Evolutionary conservation across 2,888 invertebrate genomes (phyloP), one percentile per base, ranked within the genome.

Genomic region (Arge pagana): DNA sequence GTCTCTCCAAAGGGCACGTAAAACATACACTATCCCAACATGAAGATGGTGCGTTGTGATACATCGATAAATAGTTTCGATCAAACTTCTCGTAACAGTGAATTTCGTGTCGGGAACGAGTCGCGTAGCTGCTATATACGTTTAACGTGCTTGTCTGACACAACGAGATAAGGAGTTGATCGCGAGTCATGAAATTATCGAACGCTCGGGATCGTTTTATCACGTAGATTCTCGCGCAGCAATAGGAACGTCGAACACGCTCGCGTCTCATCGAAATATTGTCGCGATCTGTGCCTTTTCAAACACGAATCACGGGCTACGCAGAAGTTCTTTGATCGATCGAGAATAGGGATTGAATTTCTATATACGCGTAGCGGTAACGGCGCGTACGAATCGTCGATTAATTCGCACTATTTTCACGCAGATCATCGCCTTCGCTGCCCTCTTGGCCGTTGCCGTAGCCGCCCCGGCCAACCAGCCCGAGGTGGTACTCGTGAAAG

Each of bases 41-140:
- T 61, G 61, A 61, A 61, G 53, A 56, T 59, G 61, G 61, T 61
- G 61, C 53, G 61, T 57, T 40, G 26, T 33, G 28, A 40, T 33
- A 37, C 30, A 23, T n/a, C 33, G n/a, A 8, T 39, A 43, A 41
- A 31, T 42, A 37, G 21, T 33, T 45, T 11, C 35, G 24, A 26
- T 18, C 6, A 31, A 33, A 31, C 2, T 33, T 16, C 2, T 41
- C 15, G 50, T 23, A 5, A 21, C 19, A 19, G 30, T 42, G 18
- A 30, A 42, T 5, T 8, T 31, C 19, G n/a, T n/a, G n/a, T n/a
- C n/a, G n/a, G n/a, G n/a, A n/a, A n/a, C n/a, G n/a, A n/a, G n/a
- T n/a, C n/a, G n/a, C n/a, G n/a, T n/a, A n/a, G n/a, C n/a, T n/a
- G n/a, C n/a, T n/a, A n/a, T n/a, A n/a, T n/a, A n/a, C n/a, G n/a